phyloP scores from a whole-genome alignment of 2,797 vertebrate species.

The Enteromius trimaculatus region DNA sequence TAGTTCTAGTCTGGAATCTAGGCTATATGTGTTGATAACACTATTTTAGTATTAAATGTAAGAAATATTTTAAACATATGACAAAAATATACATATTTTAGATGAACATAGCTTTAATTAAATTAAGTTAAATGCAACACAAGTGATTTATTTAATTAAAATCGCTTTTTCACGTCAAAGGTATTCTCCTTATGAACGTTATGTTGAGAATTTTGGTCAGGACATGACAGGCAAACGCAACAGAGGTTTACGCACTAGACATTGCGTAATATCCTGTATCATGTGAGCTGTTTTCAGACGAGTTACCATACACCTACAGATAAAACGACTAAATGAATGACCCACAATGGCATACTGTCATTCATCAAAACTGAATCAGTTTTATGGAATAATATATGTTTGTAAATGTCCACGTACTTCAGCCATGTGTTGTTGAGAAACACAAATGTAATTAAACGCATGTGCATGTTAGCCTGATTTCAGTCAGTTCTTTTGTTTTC shows the following conservation, averaged over 20 bases:
- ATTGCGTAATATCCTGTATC: conserved; percentile 14
- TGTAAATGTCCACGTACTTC: not conserved
- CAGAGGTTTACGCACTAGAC: not conserved
- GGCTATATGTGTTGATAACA: not conserved
- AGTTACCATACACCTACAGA: not conserved
- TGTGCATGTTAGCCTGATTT: conserved; percentile 25
- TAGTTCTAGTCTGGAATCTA: no score
- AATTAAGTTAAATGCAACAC: not conserved
- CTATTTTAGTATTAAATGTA: not conserved
- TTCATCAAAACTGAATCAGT: not conserved
- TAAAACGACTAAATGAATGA: not conserved
- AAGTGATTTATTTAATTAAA: not conserved
- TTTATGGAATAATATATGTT: not conserved
- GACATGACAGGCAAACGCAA: not conserved
- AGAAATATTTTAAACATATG: not conserved
- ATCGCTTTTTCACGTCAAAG: not conserved
- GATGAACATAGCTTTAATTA: not conserved
- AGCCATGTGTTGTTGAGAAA: not conserved
- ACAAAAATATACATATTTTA: not conserved
- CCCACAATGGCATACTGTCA: conserved; percentile 5
- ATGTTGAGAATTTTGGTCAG: not conserved
- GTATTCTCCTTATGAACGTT: not conserved
- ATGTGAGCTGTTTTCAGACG: not conserved
- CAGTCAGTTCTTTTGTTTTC: conserved; percentile 45
- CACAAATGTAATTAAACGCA: not conserved